Conservation (phyloP, 2,888 invertebrate species). For the Halocaridina rubra region DNA sequence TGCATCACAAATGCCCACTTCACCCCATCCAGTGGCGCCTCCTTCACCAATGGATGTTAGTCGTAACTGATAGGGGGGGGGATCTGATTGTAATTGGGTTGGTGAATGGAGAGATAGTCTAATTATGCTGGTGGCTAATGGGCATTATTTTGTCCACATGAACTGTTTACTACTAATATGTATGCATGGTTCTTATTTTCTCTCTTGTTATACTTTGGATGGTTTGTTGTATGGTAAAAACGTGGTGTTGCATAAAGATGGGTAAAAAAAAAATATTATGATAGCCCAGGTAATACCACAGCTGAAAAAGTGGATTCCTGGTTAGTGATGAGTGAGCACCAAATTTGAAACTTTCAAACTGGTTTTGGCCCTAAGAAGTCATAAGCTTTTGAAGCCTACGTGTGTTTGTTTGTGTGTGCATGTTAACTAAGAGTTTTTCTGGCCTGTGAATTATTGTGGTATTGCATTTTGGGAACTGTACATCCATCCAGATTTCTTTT, state of each 20-base stretch:
- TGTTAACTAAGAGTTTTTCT: background rate
- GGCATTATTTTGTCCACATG: background rate
- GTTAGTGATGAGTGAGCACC: background rate
- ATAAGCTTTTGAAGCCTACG: too few species aligned
- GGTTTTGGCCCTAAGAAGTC: background rate
- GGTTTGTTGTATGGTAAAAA: background rate
- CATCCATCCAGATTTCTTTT: background rate
- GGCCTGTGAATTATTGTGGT: background rate
- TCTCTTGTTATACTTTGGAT: background rate
- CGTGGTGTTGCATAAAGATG: background rate
- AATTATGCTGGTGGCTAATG: background rate
- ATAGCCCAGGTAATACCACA: background rate
- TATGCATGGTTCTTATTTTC: background rate
- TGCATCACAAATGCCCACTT: slow-evolving; percentile 45
- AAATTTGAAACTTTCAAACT: background rate
- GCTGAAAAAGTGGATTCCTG: background rate
- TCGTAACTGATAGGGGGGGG: slow-evolving; percentile 45
- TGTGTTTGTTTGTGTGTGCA: too few species aligned
- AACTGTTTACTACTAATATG: too few species aligned
- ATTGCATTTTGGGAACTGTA: background rate
- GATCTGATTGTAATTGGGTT: background rate
- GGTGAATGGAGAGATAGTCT: background rate
- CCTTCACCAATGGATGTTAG: slow-evolving; percentile 63
- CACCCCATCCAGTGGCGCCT: slow-evolving; percentile 59
- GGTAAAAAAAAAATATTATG: background rate